A percentile compares a stretch with the other conserved stretches of the same genome.
These are phyloP conservation scores for Pocillopora verrucosa DNA, from an alignment of 64 coral and sea anemone genomes.

Conservation along the genomic window DNA sequence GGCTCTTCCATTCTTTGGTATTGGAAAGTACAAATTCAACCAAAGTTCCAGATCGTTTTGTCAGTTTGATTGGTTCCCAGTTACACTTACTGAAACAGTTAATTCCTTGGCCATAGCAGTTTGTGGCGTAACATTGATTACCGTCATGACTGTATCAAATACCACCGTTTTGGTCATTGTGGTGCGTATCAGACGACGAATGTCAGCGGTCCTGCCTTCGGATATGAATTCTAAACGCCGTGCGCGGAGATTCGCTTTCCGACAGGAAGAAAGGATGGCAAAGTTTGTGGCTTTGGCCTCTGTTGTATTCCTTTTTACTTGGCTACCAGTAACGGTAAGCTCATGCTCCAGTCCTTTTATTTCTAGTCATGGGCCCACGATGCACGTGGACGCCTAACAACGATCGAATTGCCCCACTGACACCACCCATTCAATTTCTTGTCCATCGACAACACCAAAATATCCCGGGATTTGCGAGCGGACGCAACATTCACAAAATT, in stretches of 20 bases:
- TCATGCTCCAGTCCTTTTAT: not conserved
- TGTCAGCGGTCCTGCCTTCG: slow-evolving; percentile 18
- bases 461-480: too few relatives aligned
- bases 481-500: too few relatives aligned
- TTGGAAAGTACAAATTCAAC: slow-evolving; percentile 28
- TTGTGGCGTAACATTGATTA: not conserved
- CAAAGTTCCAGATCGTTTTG: slow-evolving; percentile 37
- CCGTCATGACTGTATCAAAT: slow-evolving; percentile 39
- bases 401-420: too few relatives aligned
- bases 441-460: too few relatives aligned
- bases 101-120: slow-evolving; percentile 5
- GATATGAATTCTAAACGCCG: not conserved
- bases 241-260: not conserved
- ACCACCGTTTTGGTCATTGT: slow-evolving; percentile 41
- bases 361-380: too few relatives aligned
- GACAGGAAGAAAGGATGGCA: slow-evolving; percentile 58
- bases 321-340: slow-evolving; percentile 68
- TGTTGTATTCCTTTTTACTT: slow-evolving; percentile 58
- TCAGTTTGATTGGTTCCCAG: slow-evolving; percentile 47
- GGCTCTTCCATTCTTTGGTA: slow-evolving; percentile 36
- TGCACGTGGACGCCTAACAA: too few relatives aligned
- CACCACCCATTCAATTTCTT: too few relatives aligned
- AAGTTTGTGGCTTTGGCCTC: slow-evolving; percentile 56
- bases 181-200: slow-evolving; percentile 11
- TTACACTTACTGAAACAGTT: not conserved